phyloP scores from a whole-genome alignment of 92 coral and sea anemone species.

The Epizoanthus illoricatus region DNA sequence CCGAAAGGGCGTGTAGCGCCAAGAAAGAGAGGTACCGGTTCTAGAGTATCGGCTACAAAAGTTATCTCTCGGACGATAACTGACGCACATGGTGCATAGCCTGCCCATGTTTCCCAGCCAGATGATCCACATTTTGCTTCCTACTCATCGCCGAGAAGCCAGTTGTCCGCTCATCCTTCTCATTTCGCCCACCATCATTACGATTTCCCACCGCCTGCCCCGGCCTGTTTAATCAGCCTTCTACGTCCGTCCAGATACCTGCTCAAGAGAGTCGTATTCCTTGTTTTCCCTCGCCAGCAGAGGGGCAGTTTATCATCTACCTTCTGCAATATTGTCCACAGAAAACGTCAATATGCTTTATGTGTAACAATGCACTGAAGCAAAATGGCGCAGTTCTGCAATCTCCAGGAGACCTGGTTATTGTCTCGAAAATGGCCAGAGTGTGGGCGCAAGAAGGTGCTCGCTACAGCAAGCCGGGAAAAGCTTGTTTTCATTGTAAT shows the following conservation, averaged over 20 bases:
- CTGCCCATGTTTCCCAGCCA: not conserved
- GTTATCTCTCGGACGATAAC: slow-evolving; percentile 6
- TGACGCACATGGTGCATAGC: not conserved
- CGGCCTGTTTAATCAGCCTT: not conserved
- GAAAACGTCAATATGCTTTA: not conserved
- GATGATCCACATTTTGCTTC: not conserved
- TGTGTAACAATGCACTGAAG: slow-evolving; percentile 2
- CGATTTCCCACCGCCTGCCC: not conserved
- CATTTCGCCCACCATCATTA: not conserved
- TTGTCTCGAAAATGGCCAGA: slow-evolving; percentile 13
- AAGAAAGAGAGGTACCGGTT: slow-evolving; percentile 10
- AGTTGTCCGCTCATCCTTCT: slow-evolving; percentile 1
- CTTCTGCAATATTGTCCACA: not conserved
- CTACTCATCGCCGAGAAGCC: not conserved
- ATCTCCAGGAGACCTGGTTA: slow-evolving; percentile 8
- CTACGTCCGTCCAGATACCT: not conserved
- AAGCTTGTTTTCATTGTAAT: not conserved
- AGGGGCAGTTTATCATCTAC: slow-evolving; percentile 8
- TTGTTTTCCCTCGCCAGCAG: not conserved
- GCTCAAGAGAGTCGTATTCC: not conserved
- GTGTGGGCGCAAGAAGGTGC: slow-evolving; percentile 6
- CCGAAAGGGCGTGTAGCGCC: slow-evolving; percentile 50
- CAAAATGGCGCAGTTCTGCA: slow-evolving; percentile 7
- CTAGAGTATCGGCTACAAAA: not conserved
- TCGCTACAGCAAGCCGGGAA: slow-evolving; percentile 8